These are phyloP conservation scores for Doryteuthis pealeii DNA, from an alignment of 1,140 invertebrate genomes.

Conservation along the genomic window DNA sequence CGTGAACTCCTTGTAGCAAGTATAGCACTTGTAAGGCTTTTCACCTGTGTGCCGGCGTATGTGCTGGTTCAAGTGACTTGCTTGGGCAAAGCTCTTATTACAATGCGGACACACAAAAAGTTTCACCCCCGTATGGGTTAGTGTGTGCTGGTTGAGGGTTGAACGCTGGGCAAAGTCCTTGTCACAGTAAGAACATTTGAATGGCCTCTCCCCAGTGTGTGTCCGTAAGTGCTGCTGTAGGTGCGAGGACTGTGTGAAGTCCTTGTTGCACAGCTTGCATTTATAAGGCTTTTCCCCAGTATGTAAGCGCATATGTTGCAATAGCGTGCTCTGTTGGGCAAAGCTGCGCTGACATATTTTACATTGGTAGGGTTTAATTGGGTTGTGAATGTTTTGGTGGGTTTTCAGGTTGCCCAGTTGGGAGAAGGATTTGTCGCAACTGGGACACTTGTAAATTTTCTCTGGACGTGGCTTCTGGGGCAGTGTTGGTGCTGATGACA, in stretches of 20 bases:
- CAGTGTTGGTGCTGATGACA: background rate
- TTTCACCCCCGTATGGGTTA: slow-evolving; percentile 63
- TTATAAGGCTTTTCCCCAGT: background rate
- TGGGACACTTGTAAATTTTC: background rate
- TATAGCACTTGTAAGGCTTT: background rate
- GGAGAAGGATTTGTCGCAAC: background rate
- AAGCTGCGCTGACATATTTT: slow-evolving; percentile 4
- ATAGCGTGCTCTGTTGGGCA: background rate
- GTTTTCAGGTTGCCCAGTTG: slow-evolving; percentile 3
- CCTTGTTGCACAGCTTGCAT: background rate
- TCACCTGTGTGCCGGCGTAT: background rate
- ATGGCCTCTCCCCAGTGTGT: slow-evolving; percentile 55
- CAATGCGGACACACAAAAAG: slow-evolving; percentile 62
- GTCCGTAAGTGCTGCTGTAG: background rate
- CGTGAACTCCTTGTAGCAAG: slow-evolving; percentile 1
- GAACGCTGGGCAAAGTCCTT: slow-evolving; percentile 63
- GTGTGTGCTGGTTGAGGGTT: slow-evolving; percentile 61
- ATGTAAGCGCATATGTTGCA: background rate
- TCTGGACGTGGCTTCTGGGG: background rate
- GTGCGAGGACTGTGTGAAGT: slow-evolving; percentile 1
- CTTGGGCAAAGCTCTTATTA: slow-evolving; percentile 58
- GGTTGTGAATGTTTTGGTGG: background rate
- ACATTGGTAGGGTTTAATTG: background rate
- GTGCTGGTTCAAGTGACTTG: background rate
- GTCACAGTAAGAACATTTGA: slow-evolving; percentile 56